Percentiles rank a stretch among this genome's conserved stretches.
These are phyloP conservation scores for Halichoerus grypus DNA, from an alignment of 2,113 vertebrate species.

Conservation along the genomic window DNA sequence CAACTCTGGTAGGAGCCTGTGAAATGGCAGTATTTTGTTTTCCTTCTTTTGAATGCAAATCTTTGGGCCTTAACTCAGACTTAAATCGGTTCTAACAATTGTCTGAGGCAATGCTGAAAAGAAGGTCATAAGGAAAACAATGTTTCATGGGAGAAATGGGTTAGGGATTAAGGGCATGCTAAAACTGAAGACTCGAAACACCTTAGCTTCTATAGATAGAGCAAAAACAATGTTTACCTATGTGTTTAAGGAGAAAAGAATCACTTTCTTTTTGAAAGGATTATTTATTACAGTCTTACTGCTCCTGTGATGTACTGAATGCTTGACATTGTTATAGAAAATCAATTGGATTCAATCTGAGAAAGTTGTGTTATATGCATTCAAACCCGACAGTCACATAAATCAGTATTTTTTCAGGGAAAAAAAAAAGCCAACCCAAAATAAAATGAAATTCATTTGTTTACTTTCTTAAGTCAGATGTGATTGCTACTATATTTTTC, in stretches of 20 bases:
- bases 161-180: constrained; percentile 74
- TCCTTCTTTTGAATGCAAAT: background rate
- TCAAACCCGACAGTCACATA: constrained; percentile 86
- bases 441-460: constrained; percentile 82
- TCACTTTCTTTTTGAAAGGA: constrained; percentile 82
- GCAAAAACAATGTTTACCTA: constrained; percentile 81
- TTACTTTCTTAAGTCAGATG: constrained; percentile 80
- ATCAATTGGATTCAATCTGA: constrained; percentile 90
- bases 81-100: constrained; percentile 73
- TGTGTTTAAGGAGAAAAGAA: constrained; percentile 85
- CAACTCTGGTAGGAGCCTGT: background rate
- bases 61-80: background rate
- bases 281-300: constrained; percentile 86
- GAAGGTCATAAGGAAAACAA: constrained; percentile 80
- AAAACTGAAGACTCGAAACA: constrained; percentile 50
- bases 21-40: background rate
- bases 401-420: constrained; percentile 85
- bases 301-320: constrained; percentile 85
- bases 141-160: constrained; percentile 63
- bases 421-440: constrained; percentile 73
- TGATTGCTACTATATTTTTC: constrained; percentile 83
- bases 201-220: constrained; percentile 68
- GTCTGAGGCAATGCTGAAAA: constrained; percentile 72
- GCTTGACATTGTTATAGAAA: constrained; percentile 89
- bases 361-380: constrained; percentile 87